A percentile compares a stretch with the other conserved stretches of the same genome.
These are phyloP conservation scores for Clanis bilineata DNA, from an alignment of 2,888 invertebrate species.

Conservation along the genomic window DNA sequence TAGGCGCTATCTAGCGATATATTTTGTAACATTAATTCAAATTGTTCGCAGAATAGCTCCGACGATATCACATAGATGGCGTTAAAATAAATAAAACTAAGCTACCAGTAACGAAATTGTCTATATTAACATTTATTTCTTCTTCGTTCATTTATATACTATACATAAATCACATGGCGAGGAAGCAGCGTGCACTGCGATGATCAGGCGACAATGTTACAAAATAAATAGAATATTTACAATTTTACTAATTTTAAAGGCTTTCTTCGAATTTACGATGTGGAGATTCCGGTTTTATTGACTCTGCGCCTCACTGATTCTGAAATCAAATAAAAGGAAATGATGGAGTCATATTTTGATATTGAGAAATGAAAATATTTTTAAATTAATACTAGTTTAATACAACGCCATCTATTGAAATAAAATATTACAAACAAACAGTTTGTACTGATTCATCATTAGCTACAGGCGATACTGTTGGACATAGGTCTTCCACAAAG, in stretches of 20 bases:
- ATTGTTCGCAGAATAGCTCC: background rate
- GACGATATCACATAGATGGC: background rate
- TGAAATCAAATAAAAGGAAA: constrained; percentile 36
- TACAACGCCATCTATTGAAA: too few species aligned
- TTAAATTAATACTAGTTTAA: background rate
- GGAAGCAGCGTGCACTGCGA: constrained; percentile 14
- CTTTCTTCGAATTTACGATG: constrained; percentile 38
- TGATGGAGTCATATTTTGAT: background rate
- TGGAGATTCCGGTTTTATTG: constrained; percentile 47
- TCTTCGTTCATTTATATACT: constrained; percentile 19
- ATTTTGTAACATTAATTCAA: background rate
- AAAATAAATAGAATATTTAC: constrained; percentile 33
- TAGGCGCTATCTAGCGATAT: background rate
- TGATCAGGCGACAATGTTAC: constrained; percentile 12
- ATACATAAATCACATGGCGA: constrained; percentile 22
- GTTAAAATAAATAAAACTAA: constrained; percentile 15
- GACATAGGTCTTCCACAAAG: too few species aligned
- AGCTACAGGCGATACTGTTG: too few species aligned
- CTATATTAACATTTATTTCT: constrained; percentile 18
- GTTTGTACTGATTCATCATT: too few species aligned
- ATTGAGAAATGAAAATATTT: background rate
- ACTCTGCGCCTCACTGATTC: constrained; percentile 44
- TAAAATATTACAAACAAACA: too few species aligned
- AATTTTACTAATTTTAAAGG: constrained; percentile 22
- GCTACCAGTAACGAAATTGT: constrained; percentile 13